Evolutionary conservation across 2,113 vertebrate species (phyloP), one percentile per base, ranked within the genome.

Genomic region (Sinocyclocheilus grahami): DNA sequence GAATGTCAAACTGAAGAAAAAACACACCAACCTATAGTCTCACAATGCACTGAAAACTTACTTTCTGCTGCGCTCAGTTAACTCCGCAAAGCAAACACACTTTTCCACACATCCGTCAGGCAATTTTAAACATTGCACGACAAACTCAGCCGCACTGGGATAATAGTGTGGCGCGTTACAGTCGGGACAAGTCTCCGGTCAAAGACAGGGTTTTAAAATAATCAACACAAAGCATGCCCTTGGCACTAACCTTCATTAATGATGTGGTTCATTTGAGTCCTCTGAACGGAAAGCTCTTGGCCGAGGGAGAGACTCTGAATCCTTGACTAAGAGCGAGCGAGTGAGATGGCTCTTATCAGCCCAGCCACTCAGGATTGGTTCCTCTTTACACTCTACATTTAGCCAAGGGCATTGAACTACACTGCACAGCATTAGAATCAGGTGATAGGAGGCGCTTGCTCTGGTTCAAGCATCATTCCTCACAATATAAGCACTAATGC

Each of bases 1-100:
- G 93, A 94, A 92, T 93, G 91, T 92, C 91, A 94, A 94, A 90
- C 87, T 86, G 86, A 92, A 84, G 85, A 86, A 86, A 87, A 87
- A 81, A 88, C 87, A 55, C 89, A 55, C n/a, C 69, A 72, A 72
- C 33, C 18, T 22, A 72, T 9, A 39, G 18, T 22, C 33, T 42
- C 69, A 10, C 20, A 20, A 72, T 27, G 16, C 9, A 10, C 30
- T 53, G 27, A 53, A 71, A 76, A 75, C 22, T 79, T 12, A 18
- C 48, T 48, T 60, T 86, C 77, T 76, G 60, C 58, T 60, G 55
- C 1, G 18, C 58, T 60, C 58, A 60, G 58, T 60, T 60, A 60
- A 60, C 58, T 8, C 58, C 2, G 7, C 86, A 71, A 82, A 58
- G 83, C 83, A 82, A 65, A 86, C 27, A 65, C 4, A 8, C 4